Evolutionary conservation across 1,140 invertebrate genomes (phyloP).

Genomic region (Cylas formicarius): DNA sequence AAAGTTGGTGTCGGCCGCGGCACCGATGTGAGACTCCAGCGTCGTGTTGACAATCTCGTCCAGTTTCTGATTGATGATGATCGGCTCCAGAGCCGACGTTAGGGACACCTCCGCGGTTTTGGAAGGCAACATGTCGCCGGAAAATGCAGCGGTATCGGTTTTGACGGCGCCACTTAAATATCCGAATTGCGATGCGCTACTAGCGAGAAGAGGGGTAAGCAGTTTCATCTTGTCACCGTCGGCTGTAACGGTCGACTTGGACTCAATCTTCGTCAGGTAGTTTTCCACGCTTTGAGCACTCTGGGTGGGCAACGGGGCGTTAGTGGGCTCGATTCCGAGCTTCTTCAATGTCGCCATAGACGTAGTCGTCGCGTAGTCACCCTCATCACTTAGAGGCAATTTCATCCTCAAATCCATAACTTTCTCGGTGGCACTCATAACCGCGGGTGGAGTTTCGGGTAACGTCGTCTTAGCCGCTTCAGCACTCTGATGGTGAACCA

Average conservation of each 20-base stretch:
- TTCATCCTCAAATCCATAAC: constrained; percentile 41
- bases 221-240: constrained; percentile 11
- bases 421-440: constrained; percentile 25
- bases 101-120: constrained; percentile 43
- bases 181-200: constrained; percentile 15
- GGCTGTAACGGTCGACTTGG: constrained; percentile 19
- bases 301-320: constrained; percentile 46
- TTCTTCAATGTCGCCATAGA: constrained; percentile 43
- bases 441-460: no score
- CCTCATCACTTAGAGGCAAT: constrained; percentile 36
- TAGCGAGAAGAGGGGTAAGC: constrained; percentile 4
- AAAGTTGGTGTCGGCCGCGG: constrained; percentile 34
- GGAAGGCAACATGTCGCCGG: constrained; percentile 40
- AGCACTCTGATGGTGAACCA: constrained; percentile 8
- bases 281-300: constrained; percentile 52
- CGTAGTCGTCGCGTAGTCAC: constrained; percentile 41
- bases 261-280: constrained; percentile 48
- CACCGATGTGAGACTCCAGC: constrained; percentile 49
- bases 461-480: no score
- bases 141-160: constrained; percentile 45
- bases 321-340: constrained; percentile 38
- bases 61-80: constrained; percentile 48
- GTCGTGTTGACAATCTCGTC: constrained; percentile 59
- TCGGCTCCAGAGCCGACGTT: constrained; percentile 41
- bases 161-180: constrained; percentile 28